phyloP scores from a whole-genome alignment of 2,888 invertebrate genomes.

The Oxytorus armatus region DNA sequence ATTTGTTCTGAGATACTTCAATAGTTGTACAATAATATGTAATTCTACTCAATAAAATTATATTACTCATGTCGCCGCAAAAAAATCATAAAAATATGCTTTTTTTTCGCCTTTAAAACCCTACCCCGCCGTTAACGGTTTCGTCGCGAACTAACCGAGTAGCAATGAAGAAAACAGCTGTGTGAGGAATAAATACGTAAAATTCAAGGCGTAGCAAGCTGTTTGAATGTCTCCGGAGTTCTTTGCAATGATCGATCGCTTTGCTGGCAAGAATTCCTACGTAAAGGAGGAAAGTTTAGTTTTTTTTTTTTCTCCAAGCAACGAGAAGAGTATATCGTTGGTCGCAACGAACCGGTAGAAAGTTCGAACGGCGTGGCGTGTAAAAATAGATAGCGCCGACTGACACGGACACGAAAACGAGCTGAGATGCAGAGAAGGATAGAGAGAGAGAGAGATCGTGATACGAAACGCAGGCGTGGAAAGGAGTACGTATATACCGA shows the following conservation, averaged over 20 bases:
- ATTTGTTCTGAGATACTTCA: too few species aligned
- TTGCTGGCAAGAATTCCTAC: constrained; percentile 4
- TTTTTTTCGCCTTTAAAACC: too few species aligned
- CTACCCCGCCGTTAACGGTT: too few species aligned
- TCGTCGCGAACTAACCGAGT: too few species aligned
- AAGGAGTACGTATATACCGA: constrained; percentile 46
- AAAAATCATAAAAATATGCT: too few species aligned
- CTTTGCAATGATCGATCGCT: constrained; percentile 1
- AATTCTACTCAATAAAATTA: too few species aligned
- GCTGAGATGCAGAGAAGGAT: constrained; percentile 35
- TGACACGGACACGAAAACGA: constrained; percentile 61
- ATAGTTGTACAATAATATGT: too few species aligned
- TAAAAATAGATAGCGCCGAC: constrained; percentile 68
- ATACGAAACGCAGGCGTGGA: constrained; percentile 58
- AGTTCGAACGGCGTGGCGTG: constrained; percentile 61
- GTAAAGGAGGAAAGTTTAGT: constrained; percentile 17
- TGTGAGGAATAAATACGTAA: not conserved
- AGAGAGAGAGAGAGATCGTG: too few species aligned
- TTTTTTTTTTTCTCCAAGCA: too few species aligned
- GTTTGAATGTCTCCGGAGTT: not conserved
- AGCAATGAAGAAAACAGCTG: not conserved
- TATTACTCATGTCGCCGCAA: too few species aligned
- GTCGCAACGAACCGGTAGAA: constrained; percentile 62
- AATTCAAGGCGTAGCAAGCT: not conserved
- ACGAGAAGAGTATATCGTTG: not conserved